Evolutionary conservation across 92 coral and sea anemone genomes (phyloP).

Genomic region (Siderastrea radians): DNA sequence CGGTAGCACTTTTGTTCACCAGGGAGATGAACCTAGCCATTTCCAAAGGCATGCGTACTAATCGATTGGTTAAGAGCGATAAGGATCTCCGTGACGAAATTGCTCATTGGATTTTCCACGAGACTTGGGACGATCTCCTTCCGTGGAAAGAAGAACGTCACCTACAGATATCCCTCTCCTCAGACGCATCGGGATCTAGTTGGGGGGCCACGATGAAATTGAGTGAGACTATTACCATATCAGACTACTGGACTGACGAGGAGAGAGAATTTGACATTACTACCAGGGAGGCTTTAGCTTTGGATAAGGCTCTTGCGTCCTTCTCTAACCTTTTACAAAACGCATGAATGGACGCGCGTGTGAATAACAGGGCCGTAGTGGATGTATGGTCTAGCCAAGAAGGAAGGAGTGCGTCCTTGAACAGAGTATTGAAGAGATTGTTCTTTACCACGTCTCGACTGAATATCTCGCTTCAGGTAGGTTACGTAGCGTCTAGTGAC

Average conservation of each 20-base stretch:
- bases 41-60: constrained; percentile 38
- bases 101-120: neutral
- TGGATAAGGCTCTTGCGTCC: constrained; percentile 33
- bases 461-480: too few species aligned
- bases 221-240: neutral
- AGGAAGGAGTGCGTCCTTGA: too few species aligned
- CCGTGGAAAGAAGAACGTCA: constrained; percentile 41
- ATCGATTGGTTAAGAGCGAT: neutral
- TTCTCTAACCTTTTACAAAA: constrained; percentile 5
- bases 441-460: neutral
- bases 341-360: constrained; percentile 62
- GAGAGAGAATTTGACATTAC: constrained; percentile 48
- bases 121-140: neutral
- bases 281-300: constrained; percentile 55
- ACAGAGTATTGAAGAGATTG: neutral
- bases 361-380: constrained; percentile 52
- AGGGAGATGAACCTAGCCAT: too few species aligned
- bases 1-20: too few species aligned
- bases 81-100: constrained; percentile 1
- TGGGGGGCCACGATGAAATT: constrained; percentile 54
- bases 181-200: constrained; percentile 70
- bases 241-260: constrained; percentile 61
- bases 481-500: too few species aligned
- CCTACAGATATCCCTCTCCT: constrained; percentile 42
- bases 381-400: neutral